A percentile compares a stretch with the other conserved stretches of the same genome.
phyloP scores from a whole-genome alignment of 1,140 invertebrate genomes.

The Agrypnia vestita region DNA sequence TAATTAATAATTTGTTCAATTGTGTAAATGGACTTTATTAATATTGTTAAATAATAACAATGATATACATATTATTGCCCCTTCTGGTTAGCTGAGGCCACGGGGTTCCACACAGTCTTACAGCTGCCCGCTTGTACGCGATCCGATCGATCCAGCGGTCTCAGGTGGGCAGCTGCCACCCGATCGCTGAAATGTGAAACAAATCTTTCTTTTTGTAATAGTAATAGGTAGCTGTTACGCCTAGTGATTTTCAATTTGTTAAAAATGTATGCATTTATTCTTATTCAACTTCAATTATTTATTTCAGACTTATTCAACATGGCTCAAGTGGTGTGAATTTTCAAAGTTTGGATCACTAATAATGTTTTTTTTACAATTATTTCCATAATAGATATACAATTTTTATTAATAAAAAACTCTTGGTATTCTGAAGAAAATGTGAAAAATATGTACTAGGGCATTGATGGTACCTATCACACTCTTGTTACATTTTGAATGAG shows the following conservation, averaged over 20 bases:
- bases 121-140: constrained; percentile 8
- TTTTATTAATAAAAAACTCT: too few species aligned
- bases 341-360: too few species aligned
- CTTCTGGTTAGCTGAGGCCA: constrained; percentile 8
- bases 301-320: too few species aligned
- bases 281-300: too few species aligned
- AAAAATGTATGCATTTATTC: too few species aligned
- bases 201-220: background rate
- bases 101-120: constrained; percentile 50
- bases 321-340: too few species aligned
- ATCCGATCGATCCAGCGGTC: constrained; percentile 63
- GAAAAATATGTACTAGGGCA: too few species aligned
- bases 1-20: background rate
- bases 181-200: constrained; percentile 64
- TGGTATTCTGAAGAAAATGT: too few species aligned
- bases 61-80: background rate
- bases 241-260: background rate
- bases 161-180: constrained; percentile 68
- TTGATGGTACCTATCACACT: too few species aligned
- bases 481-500: too few species aligned
- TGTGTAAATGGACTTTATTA: background rate
- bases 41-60: background rate
- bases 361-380: too few species aligned
- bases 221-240: background rate
- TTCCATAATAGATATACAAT: too few species aligned